Evolutionary conservation across 2,797 vertebrate genomes (phyloP).

Genomic region (Esox masquinongy): DNA sequence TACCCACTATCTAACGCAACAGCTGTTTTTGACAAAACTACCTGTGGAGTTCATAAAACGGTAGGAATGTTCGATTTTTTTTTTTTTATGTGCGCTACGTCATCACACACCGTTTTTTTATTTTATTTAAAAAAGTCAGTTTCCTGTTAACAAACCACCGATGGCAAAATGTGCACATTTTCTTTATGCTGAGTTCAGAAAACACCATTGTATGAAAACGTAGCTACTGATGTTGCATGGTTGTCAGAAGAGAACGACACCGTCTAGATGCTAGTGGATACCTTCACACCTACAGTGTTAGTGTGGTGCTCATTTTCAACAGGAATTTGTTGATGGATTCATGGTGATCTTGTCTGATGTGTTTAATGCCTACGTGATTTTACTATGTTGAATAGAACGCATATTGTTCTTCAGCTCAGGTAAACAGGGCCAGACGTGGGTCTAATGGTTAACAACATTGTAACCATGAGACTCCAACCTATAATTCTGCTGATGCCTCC

Average conservation of each 20-base stretch:
- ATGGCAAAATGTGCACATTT: no score
- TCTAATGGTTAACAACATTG: neutral
- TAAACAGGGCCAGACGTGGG: constrained; percentile 25
- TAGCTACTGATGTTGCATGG: neutral
- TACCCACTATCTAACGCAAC: no score
- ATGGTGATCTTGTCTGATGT: neutral
- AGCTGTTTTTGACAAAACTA: no score
- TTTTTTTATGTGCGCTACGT: no score
- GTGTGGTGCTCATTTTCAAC: constrained; percentile 25
- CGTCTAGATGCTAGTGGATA: constrained; percentile 27
- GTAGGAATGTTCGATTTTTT: no score
- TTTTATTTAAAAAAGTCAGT: neutral
- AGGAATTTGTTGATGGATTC: neutral
- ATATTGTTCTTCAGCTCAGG: constrained; percentile 50
- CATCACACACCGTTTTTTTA: no score
- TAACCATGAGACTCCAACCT: neutral
- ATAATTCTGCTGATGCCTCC: constrained; percentile 27
- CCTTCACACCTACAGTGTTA: no score
- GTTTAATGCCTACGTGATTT: neutral
- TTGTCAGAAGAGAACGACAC: neutral
- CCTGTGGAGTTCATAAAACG: no score
- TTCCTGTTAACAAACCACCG: no score
- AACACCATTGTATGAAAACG: no score
- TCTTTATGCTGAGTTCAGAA: no score
- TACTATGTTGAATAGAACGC: neutral